Conservation (phyloP, 2,888 invertebrate species). For the Drosophila neonasuta region DNA sequence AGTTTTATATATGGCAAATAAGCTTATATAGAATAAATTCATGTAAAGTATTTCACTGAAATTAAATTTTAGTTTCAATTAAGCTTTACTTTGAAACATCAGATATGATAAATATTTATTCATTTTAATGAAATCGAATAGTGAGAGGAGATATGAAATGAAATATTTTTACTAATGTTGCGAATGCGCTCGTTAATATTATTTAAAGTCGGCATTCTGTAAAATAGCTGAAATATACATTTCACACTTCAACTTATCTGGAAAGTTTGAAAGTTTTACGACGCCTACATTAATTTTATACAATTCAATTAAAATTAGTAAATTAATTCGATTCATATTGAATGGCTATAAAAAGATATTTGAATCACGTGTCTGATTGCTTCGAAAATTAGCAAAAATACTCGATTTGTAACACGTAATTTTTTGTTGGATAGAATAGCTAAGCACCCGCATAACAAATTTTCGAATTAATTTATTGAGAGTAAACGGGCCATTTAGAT, state of each 20-base stretch:
- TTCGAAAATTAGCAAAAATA: constrained; percentile 17
- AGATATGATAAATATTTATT: too few species aligned
- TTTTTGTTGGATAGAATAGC: constrained; percentile 3
- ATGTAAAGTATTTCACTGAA: too few species aligned
- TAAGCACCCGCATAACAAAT: constrained; percentile 34
- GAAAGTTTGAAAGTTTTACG: not conserved
- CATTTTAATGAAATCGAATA: too few species aligned
- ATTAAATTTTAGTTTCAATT: too few species aligned
- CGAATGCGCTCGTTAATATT: too few species aligned
- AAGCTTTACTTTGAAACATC: too few species aligned
- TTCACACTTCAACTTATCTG: not conserved
- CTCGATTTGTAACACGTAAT: constrained; percentile 9
- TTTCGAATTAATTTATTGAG: constrained; percentile 14
- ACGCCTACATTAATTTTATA: not conserved
- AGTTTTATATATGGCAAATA: too few species aligned
- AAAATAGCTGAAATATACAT: too few species aligned
- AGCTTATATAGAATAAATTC: too few species aligned
- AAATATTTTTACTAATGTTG: too few species aligned
- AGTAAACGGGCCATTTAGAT: constrained; percentile 39
- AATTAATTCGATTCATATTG: constrained; percentile 2
- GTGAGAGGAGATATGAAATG: too few species aligned
- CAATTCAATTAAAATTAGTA: not conserved
- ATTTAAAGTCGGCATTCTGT: too few species aligned
- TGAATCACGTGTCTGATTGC: constrained; percentile 30
- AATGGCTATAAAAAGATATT: constrained; percentile 5